phyloP scores from a whole-genome alignment of 1,140 invertebrate species.

The Prorops nasuta region DNA sequence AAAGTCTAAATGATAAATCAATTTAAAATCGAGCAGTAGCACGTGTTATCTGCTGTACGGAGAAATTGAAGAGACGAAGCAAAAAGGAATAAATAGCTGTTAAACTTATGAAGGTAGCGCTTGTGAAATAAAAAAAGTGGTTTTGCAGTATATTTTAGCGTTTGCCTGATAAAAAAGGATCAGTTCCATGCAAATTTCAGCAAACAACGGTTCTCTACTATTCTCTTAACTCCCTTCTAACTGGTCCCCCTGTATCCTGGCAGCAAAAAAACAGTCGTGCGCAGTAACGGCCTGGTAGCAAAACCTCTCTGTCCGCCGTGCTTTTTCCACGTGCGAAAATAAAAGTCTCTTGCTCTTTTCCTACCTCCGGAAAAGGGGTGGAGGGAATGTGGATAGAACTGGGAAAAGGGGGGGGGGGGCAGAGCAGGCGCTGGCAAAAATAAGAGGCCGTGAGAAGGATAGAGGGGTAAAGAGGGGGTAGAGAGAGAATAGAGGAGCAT shows the following conservation, averaged over 20 bases:
- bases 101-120: too few relatives aligned
- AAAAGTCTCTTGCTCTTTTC: constrained; percentile 33
- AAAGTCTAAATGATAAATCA: too few relatives aligned
- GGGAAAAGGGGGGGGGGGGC: neutral
- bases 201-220: neutral
- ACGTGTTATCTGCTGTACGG: too few relatives aligned
- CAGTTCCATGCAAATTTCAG: neutral
- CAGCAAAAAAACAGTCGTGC: constrained; percentile 25
- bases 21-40: too few relatives aligned
- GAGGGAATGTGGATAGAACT: constrained; percentile 2
- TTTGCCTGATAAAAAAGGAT: too few relatives aligned
- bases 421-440: constrained; percentile 23
- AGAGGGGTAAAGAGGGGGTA: constrained; percentile 15
- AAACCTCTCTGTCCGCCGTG: constrained; percentile 27
- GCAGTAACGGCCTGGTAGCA: constrained; percentile 30
- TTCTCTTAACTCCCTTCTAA: neutral
- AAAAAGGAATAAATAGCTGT: too few relatives aligned
- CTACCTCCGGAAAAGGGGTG: constrained; percentile 20
- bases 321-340: constrained; percentile 30
- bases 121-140: too few relatives aligned
- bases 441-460: constrained; percentile 26
- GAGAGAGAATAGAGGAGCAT: constrained; percentile 7
- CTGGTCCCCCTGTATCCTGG: constrained; percentile 1
- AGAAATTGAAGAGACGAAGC: too few relatives aligned
- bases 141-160: too few relatives aligned